Conservation (phyloP, 1,140 invertebrate genomes). For the Pentalonia nigronervosa region DNA sequence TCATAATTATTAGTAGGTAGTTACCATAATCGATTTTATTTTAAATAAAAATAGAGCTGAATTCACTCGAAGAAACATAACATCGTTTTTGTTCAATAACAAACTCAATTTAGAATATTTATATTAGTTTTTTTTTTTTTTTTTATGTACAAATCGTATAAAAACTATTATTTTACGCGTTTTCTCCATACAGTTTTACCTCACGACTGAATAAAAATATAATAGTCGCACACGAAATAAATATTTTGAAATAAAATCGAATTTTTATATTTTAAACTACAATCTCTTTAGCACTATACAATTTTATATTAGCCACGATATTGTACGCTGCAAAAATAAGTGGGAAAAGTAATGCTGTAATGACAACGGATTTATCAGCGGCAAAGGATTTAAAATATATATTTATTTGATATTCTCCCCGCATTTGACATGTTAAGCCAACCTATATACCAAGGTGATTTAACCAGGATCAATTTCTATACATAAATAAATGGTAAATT, state of each 20-base stretch:
- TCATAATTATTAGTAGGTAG: background rate
- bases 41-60: background rate
- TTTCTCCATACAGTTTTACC: background rate
- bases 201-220: background rate
- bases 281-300: background rate
- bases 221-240: background rate
- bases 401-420: background rate
- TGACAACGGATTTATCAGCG: background rate
- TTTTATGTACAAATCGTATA: no score
- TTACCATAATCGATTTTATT: background rate
- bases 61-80: background rate
- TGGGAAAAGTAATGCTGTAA: background rate
- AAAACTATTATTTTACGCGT: background rate
- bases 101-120: background rate
- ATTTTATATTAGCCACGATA: background rate
- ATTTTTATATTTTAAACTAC: background rate
- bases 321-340: background rate
- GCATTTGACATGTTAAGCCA: constrained; percentile 1
- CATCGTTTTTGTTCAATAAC: background rate
- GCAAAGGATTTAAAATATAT: constrained; percentile 9
- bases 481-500: constrained; percentile 1
- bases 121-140: no score
- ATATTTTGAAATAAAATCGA: background rate
- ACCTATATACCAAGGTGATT: background rate
- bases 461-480: background rate